Percentiles rank a stretch among this genome's conserved stretches.
Conservation (phyloP, 2,113 vertebrate species). For the Morone chrysops region DNA sequence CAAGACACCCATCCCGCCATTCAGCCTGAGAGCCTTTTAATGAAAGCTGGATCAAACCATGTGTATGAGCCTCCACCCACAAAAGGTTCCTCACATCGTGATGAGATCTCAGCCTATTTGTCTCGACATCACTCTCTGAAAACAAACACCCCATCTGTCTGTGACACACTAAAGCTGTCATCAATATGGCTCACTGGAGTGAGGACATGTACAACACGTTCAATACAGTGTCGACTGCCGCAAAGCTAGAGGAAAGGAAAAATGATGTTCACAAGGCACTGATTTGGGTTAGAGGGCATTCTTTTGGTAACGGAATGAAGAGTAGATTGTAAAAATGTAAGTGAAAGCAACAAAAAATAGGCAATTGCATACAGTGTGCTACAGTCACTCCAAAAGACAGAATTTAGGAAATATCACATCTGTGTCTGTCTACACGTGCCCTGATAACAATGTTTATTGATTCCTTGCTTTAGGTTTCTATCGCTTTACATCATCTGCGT, state of each 20-base stretch:
- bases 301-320: background rate
- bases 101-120: constrained; percentile 78
- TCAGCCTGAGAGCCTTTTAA: constrained; percentile 60
- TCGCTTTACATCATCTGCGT: background rate
- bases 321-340: background rate
- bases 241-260: background rate
- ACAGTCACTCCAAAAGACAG: background rate
- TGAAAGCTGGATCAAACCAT: constrained; percentile 64
- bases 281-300: background rate
- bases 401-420: background rate
- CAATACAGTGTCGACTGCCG: constrained; percentile 3
- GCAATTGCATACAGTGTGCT: background rate
- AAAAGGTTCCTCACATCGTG: constrained; percentile 49
- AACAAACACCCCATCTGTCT: constrained; percentile 71
- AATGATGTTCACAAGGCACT: background rate
- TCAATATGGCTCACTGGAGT: constrained; percentile 44
- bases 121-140: constrained; percentile 74
- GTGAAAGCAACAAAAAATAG: constrained; percentile 5
- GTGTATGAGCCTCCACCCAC: constrained; percentile 35
- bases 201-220: constrained; percentile 33
- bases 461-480: background rate
- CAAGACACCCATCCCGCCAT: constrained; percentile 30
- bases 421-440: background rate
- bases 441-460: background rate
- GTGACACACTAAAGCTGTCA: constrained; percentile 67